These are phyloP conservation scores for Falcaria lacertinaria DNA, from an alignment of 2,888 invertebrate species.

Conservation along the genomic window DNA sequence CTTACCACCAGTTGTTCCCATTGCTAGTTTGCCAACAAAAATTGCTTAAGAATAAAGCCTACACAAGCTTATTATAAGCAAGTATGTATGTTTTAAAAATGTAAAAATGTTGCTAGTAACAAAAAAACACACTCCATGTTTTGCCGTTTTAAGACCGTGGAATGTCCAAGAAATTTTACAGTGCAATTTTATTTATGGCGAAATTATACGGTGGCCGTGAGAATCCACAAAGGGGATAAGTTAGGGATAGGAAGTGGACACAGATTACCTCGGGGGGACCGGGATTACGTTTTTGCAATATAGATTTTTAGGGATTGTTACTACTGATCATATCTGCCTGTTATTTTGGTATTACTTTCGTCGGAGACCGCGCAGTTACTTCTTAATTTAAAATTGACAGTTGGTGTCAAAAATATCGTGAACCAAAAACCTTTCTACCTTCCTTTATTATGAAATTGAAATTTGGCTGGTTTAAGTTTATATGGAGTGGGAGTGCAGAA, in stretches of 20 bases:
- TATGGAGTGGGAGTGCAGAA: no score
- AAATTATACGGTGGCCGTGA: conserved; percentile 71
- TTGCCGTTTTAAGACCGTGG: conserved; percentile 19
- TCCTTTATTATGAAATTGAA: no score
- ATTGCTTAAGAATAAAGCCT: no score
- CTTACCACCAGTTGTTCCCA: no score
- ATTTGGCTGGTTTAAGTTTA: no score
- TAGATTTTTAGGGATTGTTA: conserved; percentile 9
- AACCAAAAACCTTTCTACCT: no score
- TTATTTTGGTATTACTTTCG: not conserved
- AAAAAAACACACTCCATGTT: conserved; percentile 20
- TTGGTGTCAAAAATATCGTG: not conserved
- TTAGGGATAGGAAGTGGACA: conserved; percentile 7
- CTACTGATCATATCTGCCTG: conserved; percentile 2
- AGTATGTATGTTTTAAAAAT: no score
- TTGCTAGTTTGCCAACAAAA: no score
- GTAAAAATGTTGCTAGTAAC: no score
- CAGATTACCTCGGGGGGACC: conserved; percentile 4
- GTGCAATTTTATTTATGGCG: conserved; percentile 72
- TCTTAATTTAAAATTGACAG: not conserved
- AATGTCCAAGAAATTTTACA: conserved; percentile 66
- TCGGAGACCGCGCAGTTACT: not conserved
- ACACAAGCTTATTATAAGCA: no score
- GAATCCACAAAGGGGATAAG: conserved; percentile 40
- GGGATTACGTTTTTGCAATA: conserved; percentile 7